phyloP scores from a whole-genome alignment of 1,140 invertebrate genomes.

The Eueides isabella region DNA sequence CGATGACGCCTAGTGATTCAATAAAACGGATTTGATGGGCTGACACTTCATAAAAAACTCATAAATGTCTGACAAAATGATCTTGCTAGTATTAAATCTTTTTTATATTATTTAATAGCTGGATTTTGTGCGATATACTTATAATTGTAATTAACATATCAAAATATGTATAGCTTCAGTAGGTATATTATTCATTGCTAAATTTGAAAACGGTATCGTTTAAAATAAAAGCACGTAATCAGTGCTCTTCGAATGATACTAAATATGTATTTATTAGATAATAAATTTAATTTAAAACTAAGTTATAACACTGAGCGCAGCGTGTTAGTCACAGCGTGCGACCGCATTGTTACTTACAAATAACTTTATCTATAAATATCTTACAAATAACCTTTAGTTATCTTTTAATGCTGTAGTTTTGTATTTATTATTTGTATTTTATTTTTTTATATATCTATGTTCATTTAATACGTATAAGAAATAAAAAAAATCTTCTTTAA shows the following conservation, averaged over 20 bases:
- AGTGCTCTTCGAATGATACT: slow-evolving; percentile 51
- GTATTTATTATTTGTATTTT: too few species aligned
- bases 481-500: too few species aligned
- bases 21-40: slow-evolving; percentile 72
- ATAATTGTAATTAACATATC: background rate
- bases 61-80: slow-evolving; percentile 53
- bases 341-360: slow-evolving; percentile 39
- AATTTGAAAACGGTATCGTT: slow-evolving; percentile 50
- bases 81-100: slow-evolving; percentile 47
- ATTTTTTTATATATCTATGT: too few species aligned
- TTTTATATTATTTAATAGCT: background rate
- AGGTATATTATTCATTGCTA: slow-evolving; percentile 40
- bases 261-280: slow-evolving; percentile 66
- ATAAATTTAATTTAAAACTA: slow-evolving; percentile 71
- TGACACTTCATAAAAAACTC: slow-evolving; percentile 68
- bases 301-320: slow-evolving; percentile 55
- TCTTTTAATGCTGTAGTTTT: background rate
- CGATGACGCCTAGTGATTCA: slow-evolving; percentile 72
- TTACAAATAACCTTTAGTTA: slow-evolving; percentile 6
- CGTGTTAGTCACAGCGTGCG: slow-evolving; percentile 70
- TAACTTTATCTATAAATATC: slow-evolving; percentile 27
- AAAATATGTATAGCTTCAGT: background rate
- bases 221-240: slow-evolving; percentile 56
- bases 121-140: slow-evolving; percentile 15
- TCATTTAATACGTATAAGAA: too few species aligned